Base-by-base conservation (phyloP, 2,797 vertebrate species). In the Chiloscyllium punctatum region DNA sequence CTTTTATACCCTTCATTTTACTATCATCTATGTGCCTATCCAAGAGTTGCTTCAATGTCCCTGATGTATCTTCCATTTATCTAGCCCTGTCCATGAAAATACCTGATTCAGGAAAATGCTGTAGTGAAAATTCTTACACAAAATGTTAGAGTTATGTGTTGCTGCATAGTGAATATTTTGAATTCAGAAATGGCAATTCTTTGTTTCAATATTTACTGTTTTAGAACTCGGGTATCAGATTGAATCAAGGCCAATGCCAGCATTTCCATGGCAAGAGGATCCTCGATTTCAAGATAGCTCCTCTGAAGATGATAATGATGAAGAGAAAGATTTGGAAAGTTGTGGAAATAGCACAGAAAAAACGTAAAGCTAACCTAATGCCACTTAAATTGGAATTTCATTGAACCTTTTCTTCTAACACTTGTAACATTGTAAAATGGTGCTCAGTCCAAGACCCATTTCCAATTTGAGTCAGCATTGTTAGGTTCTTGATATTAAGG, bases 221-320 rank as follows among this genome's bases (percentile, higher is more conserved):
- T 21, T 95, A 98, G 98, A 97, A 0, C 97, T 98, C 48, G 42
- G 42, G 42, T 99, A 99, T 37, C 96, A 96, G 96, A 88, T 97
- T 51, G 98, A 98, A 97, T 95, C 95, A 77, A 97, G 98, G 96
- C 98, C 97, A 96, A 96, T 97, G 0, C 96, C 97, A 2, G 98
- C 98, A 97, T 96, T 97, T 90, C 96, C 97, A 0, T 99, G 98
- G 98, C 98, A 98, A 96, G 98, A 97, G 96, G 98, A 99, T 96
- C 97, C 97, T 69, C 97, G 97, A 96, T 98, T 98, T 96, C 98
- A 98, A 86, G 99, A 99, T 96, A 99, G 98, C 97, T 99, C 98
- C 97, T 98, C 98, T 2, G 99, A 98, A 94, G 98, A 98, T n/a
- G 98, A 98, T n/a, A 98, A 98, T 0, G 98, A 98, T 0, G 98